Percentiles rank a stretch among this genome's conserved stretches.
These are phyloP conservation scores for Odontamblyopus lacepedii DNA, from an alignment of 2,797 vertebrate genomes.

Conservation along the genomic window DNA sequence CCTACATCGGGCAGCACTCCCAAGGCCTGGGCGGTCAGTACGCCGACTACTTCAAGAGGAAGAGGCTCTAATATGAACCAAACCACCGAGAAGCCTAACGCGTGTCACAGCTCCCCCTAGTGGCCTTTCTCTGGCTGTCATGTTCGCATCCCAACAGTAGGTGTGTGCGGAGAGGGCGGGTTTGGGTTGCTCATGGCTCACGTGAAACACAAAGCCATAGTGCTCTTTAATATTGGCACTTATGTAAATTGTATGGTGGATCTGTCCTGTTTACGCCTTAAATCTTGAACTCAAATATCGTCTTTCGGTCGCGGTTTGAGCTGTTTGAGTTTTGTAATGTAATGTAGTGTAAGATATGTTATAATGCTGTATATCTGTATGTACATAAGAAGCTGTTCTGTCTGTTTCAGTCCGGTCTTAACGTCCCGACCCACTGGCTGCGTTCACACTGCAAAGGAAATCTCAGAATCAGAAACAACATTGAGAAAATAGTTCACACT, in stretches of 20 bases:
- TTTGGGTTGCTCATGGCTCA: slow-evolving; percentile 56
- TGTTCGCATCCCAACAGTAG: slow-evolving; percentile 57
- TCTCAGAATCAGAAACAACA: not conserved
- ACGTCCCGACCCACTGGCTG: slow-evolving; percentile 18
- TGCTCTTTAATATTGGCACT: slow-evolving; percentile 64
- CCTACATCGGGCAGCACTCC: slow-evolving; percentile 82
- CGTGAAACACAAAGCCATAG: slow-evolving; percentile 71
- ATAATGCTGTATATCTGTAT: slow-evolving; percentile 40
- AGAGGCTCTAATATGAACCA: slow-evolving; percentile 82
- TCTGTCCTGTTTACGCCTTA: slow-evolving; percentile 82
- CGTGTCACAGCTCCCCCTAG: slow-evolving; percentile 63
- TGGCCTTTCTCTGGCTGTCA: slow-evolving; percentile 67
- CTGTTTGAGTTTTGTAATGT: slow-evolving; percentile 55
- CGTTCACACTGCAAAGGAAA: not conserved
- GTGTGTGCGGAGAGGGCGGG: slow-evolving; percentile 25
- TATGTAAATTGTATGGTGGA: slow-evolving; percentile 51
- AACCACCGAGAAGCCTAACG: slow-evolving; percentile 51
- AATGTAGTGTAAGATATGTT: slow-evolving; percentile 43
- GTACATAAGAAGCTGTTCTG: slow-evolving; percentile 57
- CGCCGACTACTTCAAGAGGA: slow-evolving; percentile 92
- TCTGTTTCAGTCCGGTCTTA: slow-evolving; percentile 33
- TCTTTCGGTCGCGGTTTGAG: slow-evolving; percentile 38
- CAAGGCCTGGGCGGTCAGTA: slow-evolving; percentile 84
- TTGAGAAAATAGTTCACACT: not conserved
- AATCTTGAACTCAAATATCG: slow-evolving; percentile 63